A percentile compares a stretch with the other conserved stretches of the same genome.
These are phyloP conservation scores for Gobius niger DNA, from an alignment of 2,113 vertebrate genomes.

Conservation along the genomic window DNA sequence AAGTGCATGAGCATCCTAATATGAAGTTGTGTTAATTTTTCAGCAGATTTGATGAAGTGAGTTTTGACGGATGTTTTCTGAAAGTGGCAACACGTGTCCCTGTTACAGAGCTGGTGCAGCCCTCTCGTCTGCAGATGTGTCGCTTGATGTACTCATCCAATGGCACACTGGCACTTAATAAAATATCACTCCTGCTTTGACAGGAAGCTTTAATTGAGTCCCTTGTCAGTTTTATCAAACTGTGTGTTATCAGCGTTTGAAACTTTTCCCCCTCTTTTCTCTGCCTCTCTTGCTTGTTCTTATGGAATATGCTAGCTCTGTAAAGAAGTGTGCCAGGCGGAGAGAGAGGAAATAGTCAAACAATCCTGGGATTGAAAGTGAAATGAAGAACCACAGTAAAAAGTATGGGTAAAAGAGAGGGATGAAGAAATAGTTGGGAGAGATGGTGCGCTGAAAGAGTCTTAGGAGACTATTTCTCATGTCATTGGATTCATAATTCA, in stretches of 20 bases:
- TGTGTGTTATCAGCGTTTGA: conserved; percentile 80
- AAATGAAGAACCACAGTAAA: conserved; percentile 52
- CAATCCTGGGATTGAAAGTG: conserved; percentile 44
- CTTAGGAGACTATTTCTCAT: conserved; percentile 72
- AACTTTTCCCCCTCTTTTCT: conserved; percentile 66
- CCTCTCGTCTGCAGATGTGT: conserved; percentile 79
- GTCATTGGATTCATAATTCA: conserved; percentile 84
- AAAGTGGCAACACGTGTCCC: conserved; percentile 82
- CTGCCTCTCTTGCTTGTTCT: conserved; percentile 52
- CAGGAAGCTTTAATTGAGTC: conserved; percentile 84
- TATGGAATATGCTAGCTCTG: conserved; percentile 73
- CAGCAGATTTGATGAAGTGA: conserved; percentile 78
- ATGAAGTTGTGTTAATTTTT: conserved; percentile 74
- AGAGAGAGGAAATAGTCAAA: conserved; percentile 42
- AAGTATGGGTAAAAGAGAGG: conserved; percentile 39
- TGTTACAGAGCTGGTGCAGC: conserved; percentile 73
- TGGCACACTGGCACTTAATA: conserved; percentile 80
- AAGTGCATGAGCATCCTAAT: conserved; percentile 75
- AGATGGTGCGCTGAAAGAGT: conserved; percentile 52
- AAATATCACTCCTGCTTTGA: conserved; percentile 82
- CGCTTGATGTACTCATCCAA: conserved; percentile 79
- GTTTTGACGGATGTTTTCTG: conserved; percentile 80
- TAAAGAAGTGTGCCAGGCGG: conserved; percentile 37
- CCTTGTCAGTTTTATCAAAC: conserved; percentile 87
- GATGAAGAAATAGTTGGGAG: conserved; percentile 34